phyloP scores from a whole-genome alignment of 2,888 invertebrate genomes.

The Eremobia ochroleuca region DNA sequence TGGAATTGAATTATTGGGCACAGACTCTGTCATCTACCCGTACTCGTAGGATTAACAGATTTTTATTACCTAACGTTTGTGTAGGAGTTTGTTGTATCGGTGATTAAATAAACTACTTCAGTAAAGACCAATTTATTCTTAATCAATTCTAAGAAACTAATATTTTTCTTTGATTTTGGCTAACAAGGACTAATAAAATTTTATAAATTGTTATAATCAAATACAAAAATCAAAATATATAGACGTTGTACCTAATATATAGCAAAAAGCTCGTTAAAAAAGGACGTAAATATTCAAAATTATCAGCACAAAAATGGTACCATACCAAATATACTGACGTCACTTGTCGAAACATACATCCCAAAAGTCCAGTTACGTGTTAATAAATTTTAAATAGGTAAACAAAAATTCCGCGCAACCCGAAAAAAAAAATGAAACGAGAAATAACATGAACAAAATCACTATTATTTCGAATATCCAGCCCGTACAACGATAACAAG shows the following conservation, averaged over 20 bases:
- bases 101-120: neutral
- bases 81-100: neutral
- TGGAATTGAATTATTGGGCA: conserved; percentile 15
- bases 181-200: neutral
- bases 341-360: conserved; percentile 30
- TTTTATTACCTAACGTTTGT: neutral
- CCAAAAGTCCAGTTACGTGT: conserved; percentile 40
- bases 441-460: conserved; percentile 26
- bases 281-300: neutral
- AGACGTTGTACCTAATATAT: neutral
- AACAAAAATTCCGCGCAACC: conserved; percentile 17
- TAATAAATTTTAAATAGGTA: conserved; percentile 38
- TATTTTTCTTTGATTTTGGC: neutral
- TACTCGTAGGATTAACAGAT: neutral
- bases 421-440: conserved; percentile 12
- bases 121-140: neutral
- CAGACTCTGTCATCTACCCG: neutral
- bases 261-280: neutral
- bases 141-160: neutral
- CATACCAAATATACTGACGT: conserved; percentile 28
- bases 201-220: neutral
- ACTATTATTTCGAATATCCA: conserved; percentile 37
- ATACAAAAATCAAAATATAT: neutral
- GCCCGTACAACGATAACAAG: conserved; percentile 37
- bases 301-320: neutral